Percentiles rank a stretch among this genome's conserved stretches.
Conservation (phyloP, 2,113 vertebrate species). For the Rissa tridactyla region DNA sequence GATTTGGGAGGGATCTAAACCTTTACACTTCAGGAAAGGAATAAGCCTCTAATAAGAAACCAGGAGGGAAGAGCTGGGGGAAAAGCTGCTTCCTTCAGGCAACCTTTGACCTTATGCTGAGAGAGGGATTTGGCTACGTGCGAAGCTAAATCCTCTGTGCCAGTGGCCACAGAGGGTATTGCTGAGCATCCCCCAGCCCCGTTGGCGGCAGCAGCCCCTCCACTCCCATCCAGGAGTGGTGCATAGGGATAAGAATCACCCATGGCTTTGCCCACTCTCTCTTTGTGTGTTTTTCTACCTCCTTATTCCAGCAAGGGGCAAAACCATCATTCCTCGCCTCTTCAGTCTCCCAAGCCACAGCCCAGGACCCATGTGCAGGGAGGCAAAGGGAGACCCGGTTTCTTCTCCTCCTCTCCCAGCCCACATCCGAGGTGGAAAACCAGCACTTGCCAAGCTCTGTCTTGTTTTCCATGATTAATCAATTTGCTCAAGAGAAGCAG, state of each 20-base stretch:
- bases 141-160: not conserved
- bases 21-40: not conserved
- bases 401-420: not conserved
- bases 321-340: not conserved
- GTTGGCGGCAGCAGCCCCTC: not conserved
- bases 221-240: not conserved
- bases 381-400: not conserved
- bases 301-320: not conserved
- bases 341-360: fast-evolving
- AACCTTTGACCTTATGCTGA: not conserved
- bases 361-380: fast-evolving
- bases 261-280: not conserved
- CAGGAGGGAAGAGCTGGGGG: not conserved
- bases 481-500: not conserved
- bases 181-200: not conserved
- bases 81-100: not conserved
- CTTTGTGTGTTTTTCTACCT: not conserved
- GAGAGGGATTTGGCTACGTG: not conserved
- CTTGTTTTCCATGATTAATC: conserved; percentile 14
- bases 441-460: not conserved
- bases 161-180: fast-evolving
- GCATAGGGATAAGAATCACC: not conserved
- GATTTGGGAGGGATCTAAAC: not conserved
- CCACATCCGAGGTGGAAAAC: not conserved
- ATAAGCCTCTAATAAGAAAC: not conserved